Conservation (phyloP, 2,888 invertebrate genomes). For the Archips xylosteana region DNA sequence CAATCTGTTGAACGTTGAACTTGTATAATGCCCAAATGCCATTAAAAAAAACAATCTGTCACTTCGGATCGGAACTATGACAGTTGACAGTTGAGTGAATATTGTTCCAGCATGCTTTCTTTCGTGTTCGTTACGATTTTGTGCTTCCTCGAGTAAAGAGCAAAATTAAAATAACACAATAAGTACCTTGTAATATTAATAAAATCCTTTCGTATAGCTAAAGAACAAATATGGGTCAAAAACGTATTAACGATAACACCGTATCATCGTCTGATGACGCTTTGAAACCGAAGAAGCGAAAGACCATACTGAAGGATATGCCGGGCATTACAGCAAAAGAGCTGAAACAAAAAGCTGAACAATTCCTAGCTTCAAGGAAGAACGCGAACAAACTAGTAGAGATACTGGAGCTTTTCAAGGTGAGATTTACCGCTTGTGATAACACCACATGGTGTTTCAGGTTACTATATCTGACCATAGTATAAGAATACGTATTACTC, state of each 20-base stretch:
- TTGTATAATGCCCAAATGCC: no score
- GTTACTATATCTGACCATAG: slow-evolving; percentile 36
- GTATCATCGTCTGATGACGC: neutral
- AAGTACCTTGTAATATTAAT: no score
- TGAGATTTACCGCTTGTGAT: slow-evolving; percentile 56
- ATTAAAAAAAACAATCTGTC: no score
- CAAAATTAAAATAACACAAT: no score
- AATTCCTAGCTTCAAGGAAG: slow-evolving; percentile 88
- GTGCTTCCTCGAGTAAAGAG: no score
- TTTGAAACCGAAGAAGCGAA: neutral
- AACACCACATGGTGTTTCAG: slow-evolving; percentile 41
- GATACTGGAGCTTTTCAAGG: slow-evolving; percentile 89
- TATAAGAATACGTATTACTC: no score
- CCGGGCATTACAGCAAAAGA: slow-evolving; percentile 66
- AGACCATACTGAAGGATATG: neutral
- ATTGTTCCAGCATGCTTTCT: no score
- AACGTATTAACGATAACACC: neutral
- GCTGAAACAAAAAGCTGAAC: slow-evolving; percentile 89
- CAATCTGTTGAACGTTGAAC: no score
- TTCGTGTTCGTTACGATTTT: no score
- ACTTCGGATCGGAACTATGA: no score
- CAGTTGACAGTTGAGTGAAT: no score
- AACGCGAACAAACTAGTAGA: slow-evolving; percentile 88
- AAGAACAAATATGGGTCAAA: neutral
- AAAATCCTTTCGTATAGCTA: no score